Evolutionary conservation across 2,888 invertebrate species (phyloP).

Genomic region (Metellina segmentata): DNA sequence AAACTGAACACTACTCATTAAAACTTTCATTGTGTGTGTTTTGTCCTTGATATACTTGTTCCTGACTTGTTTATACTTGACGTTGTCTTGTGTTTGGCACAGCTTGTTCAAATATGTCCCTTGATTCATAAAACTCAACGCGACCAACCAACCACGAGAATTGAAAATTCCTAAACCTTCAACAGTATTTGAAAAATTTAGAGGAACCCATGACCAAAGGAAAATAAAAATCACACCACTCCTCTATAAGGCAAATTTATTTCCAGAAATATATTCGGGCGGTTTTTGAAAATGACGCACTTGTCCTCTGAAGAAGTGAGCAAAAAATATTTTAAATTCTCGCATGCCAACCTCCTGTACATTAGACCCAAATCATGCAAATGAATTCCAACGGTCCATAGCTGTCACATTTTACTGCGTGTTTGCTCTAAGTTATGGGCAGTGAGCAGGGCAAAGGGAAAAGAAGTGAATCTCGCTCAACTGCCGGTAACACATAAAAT

Average conservation of each 20-base stretch:
- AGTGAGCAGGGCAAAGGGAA: constrained; percentile 9
- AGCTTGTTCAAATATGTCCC: too few relatives aligned
- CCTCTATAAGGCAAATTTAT: not conserved
- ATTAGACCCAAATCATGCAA: constrained; percentile 28
- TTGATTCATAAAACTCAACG: too few relatives aligned
- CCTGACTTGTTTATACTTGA: too few relatives aligned
- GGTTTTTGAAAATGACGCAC: not conserved
- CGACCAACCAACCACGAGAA: too few relatives aligned
- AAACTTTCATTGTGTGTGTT: too few relatives aligned
- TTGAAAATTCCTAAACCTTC: too few relatives aligned
- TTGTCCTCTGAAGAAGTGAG: not conserved
- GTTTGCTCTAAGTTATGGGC: constrained; percentile 22
- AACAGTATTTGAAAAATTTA: too few relatives aligned
- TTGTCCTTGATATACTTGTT: too few relatives aligned
- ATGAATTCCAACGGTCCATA: constrained; percentile 35
- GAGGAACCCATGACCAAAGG: too few relatives aligned
- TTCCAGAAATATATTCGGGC: not conserved
- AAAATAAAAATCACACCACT: not conserved
- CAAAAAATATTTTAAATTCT: constrained; percentile 10
- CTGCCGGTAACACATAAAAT: not conserved
- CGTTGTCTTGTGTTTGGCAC: too few relatives aligned
- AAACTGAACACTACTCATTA: too few relatives aligned
- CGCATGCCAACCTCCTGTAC: constrained; percentile 16
- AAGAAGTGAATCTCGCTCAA: not conserved
- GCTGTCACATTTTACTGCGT: constrained; percentile 39